Evolutionary conservation across 2,888 invertebrate species (phyloP), one percentile per base, ranked within the genome.

Genomic region (Polia nebulosa): DNA sequence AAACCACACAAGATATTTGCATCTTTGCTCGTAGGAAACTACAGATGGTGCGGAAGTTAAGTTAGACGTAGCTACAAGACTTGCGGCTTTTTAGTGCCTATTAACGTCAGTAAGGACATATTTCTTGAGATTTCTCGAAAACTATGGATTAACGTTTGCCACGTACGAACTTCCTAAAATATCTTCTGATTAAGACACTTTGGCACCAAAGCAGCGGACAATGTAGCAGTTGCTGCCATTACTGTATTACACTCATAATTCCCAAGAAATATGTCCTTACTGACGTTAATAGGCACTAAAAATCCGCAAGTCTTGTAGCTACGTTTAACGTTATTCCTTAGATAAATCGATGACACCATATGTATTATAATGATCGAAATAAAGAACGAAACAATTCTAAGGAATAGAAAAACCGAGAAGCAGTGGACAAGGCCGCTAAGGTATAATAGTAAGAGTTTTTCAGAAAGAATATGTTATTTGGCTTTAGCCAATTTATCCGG

Each of bases 211-310:
- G 8, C 39, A n/a, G 39, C n/a, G n/a, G 39, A 41, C 39, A 41
- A 41, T 41, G 39, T 41, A 41, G 2, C 39, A n/a, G 39, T 41
- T 41, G 39, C 39, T 41, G 39, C n/a, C n/a, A 41, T 41, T 41
- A 41, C 39, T n/a, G 39, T 41, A 41, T 41, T 41, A n/a, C 17
- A n/a, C 39, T 41, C 39, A 41, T 41, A 7, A 41, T 41, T n/a
- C n/a, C n/a, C 17, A 70, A 70, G 73, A 81, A 72, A 60, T 73
- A 83, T 66, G 71, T 65, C 70, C 49, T 66, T 58, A 53, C 6
- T 39, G 76, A 70, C 71, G 27, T 82, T 82, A 70, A 83, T 69
- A 66, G 78, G 49, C 53, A 29, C 39, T 83, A 78, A 82, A 83
- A 49, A 67, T 51, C 63, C 52, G 64, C 63, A 49, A 69, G 47